Evolutionary conservation across 2,113 vertebrate genomes (phyloP).

Genomic region (Craseonycteris thonglongyai): DNA sequence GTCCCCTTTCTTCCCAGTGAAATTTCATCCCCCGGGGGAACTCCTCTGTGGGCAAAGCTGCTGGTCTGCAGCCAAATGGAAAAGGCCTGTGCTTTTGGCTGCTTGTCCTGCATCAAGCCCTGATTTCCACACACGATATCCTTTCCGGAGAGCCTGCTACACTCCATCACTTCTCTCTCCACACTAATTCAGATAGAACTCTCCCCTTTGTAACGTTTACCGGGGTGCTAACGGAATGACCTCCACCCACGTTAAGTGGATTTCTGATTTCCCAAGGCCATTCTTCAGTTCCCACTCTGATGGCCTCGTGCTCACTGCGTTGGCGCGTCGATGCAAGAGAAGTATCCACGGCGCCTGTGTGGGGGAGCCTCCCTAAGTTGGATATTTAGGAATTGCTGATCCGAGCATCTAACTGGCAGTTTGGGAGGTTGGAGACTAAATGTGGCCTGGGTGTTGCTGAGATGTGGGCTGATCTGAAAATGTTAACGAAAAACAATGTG

Average conservation of each 20-base stretch:
- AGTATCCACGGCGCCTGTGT: accelerated
- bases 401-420: background rate
- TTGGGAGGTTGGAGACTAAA: background rate
- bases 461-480: background rate
- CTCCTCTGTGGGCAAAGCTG: background rate
- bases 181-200: background rate
- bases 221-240: accelerated
- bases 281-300: background rate
- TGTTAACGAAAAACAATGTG: background rate
- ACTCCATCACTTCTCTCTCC: background rate
- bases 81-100: background rate
- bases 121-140: background rate
- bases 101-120: background rate
- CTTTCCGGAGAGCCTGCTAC: background rate
- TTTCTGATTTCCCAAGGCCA: background rate
- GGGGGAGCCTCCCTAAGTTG: background rate
- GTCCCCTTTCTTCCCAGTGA: background rate
- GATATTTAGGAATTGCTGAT: background rate
- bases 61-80: background rate
- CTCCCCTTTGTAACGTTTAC: background rate
- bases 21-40: background rate
- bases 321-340: accelerated
- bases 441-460: background rate
- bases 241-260: background rate
- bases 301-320: background rate